Evolutionary conservation across 1,140 invertebrate species (phyloP).

Genomic region (Patella vulgata): DNA sequence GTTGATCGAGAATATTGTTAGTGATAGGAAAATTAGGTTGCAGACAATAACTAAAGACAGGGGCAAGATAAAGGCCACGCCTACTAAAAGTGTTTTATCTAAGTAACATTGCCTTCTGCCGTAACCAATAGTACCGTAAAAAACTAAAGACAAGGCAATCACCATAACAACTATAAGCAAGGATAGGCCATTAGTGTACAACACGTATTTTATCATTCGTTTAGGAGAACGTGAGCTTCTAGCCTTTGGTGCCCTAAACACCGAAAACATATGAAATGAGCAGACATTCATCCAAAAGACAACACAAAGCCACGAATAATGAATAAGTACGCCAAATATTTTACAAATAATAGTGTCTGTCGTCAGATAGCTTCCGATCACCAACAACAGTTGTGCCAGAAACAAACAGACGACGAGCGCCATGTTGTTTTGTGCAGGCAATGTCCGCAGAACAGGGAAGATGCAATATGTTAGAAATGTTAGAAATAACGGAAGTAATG

Average conservation of each 20-base stretch:
- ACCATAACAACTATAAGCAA: slow-evolving; percentile 2
- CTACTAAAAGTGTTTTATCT: slow-evolving; percentile 6
- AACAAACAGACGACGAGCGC: slow-evolving; percentile 64
- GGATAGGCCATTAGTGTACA: slow-evolving; percentile 9
- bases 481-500: slow-evolving; percentile 58
- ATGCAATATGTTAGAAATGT: slow-evolving; percentile 63
- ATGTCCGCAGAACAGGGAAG: slow-evolving; percentile 63
- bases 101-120: slow-evolving; percentile 29
- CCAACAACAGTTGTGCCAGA: slow-evolving; percentile 63
- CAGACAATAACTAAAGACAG: slow-evolving; percentile 10
- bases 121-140: slow-evolving; percentile 20
- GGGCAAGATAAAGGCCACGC: slow-evolving; percentile 19
- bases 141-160: neutral
- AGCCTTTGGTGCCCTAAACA: slow-evolving; percentile 58
- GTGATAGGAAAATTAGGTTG: slow-evolving; percentile 28
- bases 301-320: slow-evolving; percentile 89
- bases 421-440: slow-evolving; percentile 67
- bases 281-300: slow-evolving; percentile 96
- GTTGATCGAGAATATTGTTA: slow-evolving; percentile 15
- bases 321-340: slow-evolving; percentile 78
- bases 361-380: slow-evolving; percentile 46
- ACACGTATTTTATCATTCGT: neutral
- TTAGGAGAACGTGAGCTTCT: neutral
- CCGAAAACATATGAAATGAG: slow-evolving; percentile 71
- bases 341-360: slow-evolving; percentile 45